Evolutionary conservation across 2,797 vertebrate species (phyloP).

Genomic region (Cuculus canorus): DNA sequence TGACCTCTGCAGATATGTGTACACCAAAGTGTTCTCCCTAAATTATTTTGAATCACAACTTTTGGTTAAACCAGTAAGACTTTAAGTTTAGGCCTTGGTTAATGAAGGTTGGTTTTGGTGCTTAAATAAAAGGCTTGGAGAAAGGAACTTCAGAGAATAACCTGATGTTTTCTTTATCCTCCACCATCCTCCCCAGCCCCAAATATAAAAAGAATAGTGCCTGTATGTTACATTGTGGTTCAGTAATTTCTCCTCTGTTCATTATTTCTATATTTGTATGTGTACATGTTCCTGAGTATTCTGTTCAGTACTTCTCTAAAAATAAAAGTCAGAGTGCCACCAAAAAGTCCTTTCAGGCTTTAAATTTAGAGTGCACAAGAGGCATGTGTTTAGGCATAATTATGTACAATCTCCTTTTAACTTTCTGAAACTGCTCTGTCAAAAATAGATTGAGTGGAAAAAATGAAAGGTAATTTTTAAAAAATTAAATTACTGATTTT

Average conservation of each 20-base stretch:
- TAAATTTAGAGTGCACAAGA: neutral
- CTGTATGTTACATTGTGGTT: neutral
- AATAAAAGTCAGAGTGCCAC: neutral
- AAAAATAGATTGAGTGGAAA: neutral
- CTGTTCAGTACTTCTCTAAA: neutral
- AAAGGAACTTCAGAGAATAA: neutral
- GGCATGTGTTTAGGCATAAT: neutral
- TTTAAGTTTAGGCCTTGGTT: neutral
- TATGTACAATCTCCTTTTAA: neutral
- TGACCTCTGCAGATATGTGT: neutral
- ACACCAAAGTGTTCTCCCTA: neutral
- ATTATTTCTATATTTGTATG: constrained; percentile 2
- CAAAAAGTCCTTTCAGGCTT: neutral
- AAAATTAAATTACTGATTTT: neutral
- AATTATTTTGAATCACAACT: neutral
- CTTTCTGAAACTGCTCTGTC: neutral
- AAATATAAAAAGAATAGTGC: neutral
- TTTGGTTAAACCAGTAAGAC: constrained; percentile 3
- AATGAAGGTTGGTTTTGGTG: neutral
- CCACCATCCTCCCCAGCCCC: no score
- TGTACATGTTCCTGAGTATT: neutral
- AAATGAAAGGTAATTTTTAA: neutral
- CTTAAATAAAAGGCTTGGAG: neutral
- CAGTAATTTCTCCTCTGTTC: neutral
- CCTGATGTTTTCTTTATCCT: neutral